Conservation (phyloP, 2,113 vertebrate species). For the Brachirus orientalis region DNA sequence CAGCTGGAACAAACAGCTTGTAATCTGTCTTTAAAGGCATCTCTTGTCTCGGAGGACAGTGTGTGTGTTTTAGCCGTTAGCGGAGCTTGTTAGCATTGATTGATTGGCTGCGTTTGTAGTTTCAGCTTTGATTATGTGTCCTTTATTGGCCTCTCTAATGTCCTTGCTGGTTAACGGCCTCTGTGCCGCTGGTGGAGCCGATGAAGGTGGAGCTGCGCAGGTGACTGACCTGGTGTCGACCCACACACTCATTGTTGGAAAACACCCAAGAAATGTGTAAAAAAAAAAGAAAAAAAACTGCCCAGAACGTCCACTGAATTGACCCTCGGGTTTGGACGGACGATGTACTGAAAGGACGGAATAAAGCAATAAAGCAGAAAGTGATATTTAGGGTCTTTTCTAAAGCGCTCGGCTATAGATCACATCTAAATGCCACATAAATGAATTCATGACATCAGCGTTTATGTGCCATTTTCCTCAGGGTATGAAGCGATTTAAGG, state of each 20-base stretch:
- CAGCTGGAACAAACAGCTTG: constrained; percentile 49
- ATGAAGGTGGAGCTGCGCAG: too few species aligned
- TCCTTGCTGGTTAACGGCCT: neutral
- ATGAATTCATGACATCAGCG: constrained; percentile 35
- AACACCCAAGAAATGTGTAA: constrained; percentile 21
- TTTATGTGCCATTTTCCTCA: too few species aligned
- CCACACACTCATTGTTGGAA: constrained; percentile 36
- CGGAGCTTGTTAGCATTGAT: constrained; percentile 19
- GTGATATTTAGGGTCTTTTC: constrained; percentile 27
- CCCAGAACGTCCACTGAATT: too few species aligned
- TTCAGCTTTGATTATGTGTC: constrained; percentile 11
- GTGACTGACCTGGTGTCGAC: constrained; percentile 1
- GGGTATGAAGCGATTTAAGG: too few species aligned
- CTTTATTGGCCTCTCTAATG: too few species aligned
- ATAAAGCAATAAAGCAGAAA: constrained; percentile 25
- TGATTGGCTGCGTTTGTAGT: too few species aligned
- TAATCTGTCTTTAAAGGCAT: constrained; percentile 46
- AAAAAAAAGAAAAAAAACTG: too few species aligned
- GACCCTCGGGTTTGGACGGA: too few species aligned
- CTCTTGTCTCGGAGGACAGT: constrained; percentile 10
- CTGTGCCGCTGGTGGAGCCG: neutral
- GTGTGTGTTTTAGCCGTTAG: too few species aligned
- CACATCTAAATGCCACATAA: constrained; percentile 43
- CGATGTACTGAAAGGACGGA: too few species aligned
- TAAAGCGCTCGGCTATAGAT: constrained; percentile 37